Evolutionary conservation across 2,888 invertebrate species (phyloP), one percentile per base, ranked within the genome.

Genomic region (Nomada goodeniana): DNA sequence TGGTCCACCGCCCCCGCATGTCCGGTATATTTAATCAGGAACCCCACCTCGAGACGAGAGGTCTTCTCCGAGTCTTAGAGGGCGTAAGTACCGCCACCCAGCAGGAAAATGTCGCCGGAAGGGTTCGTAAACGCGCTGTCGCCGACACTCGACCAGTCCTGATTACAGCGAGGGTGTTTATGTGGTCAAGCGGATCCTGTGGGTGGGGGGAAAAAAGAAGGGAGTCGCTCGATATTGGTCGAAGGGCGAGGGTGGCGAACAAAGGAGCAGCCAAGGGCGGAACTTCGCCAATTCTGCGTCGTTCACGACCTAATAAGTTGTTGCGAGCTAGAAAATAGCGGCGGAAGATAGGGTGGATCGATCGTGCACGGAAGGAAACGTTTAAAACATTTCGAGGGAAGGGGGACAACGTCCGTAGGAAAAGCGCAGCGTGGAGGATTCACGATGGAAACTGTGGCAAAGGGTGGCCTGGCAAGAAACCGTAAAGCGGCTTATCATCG

Each of bases 151-250:
- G 76, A 76, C 76, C 76, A 20, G 57, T 70, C 59, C 63, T 73
- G 77, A 82, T 83, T 77, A 64, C 82, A 50, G 63, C 64, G n/a
- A 59, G 81, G 82, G 73, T 77, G 74, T 82, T 82, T 76, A 75
- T 59, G 81, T 50, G 75, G 75, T 82, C 75, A 80, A 80, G 75
- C 71, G 55, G 63, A 47, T 64, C 68, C 78, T 63, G 57, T 63
- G 57, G 70, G 65, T 23, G 23, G 63, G 29, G 5, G 29, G 29
- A 7, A 36, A 64, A 60, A 68, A 36, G 74, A 67, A 72, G 63
- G 26, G 63, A 52, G 52, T 50, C 67, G 81, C 55, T 77, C 71
- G 80, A 81, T 81, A 80, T 76, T 26, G 65, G 50, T 60, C 61
- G 61, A 68, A 72, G 65, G 76, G 67, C 75, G 70, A 75, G 82